phyloP scores from a whole-genome alignment of 2,797 vertebrate genomes.

The Kryptopterus vitreolus region DNA sequence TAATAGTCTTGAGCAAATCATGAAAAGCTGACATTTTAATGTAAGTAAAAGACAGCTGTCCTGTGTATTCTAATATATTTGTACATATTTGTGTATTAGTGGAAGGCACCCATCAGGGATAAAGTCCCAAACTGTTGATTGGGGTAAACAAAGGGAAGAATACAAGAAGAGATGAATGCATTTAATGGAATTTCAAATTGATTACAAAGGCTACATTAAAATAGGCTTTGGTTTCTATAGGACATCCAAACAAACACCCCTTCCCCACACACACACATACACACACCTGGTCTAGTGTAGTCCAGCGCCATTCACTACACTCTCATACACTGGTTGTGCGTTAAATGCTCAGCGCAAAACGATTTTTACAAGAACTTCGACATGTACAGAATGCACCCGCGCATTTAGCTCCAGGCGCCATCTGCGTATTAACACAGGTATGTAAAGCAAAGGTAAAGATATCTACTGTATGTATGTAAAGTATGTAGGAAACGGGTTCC shows the following conservation, averaged over 20 bases:
- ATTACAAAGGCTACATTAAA: conserved; percentile 74
- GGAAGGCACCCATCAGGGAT: background rate
- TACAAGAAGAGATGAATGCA: conserved; percentile 67
- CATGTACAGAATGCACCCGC: no score
- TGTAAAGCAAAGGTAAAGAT: background rate
- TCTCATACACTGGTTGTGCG: no score
- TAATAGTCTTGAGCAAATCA: no score
- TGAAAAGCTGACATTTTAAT: background rate
- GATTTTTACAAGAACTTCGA: no score
- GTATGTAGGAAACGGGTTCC: background rate
- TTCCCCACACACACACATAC: no score
- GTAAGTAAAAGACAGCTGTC: background rate
- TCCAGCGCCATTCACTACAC: no score
- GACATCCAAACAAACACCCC: no score
- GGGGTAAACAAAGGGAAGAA: conserved; percentile 67
- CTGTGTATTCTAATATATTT: background rate
- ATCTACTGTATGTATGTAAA: background rate
- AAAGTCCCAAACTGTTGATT: conserved; percentile 45
- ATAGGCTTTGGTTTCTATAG: conserved; percentile 31
- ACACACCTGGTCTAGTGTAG: no score
- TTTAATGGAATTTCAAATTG: conserved; percentile 64
- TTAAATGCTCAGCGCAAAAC: no score
- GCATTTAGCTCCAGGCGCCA: background rate
- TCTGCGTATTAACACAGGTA: background rate
- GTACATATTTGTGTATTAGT: background rate